Base-by-base conservation (phyloP, 2,797 vertebrate species). In the Hoplostethus mediterraneus region DNA sequence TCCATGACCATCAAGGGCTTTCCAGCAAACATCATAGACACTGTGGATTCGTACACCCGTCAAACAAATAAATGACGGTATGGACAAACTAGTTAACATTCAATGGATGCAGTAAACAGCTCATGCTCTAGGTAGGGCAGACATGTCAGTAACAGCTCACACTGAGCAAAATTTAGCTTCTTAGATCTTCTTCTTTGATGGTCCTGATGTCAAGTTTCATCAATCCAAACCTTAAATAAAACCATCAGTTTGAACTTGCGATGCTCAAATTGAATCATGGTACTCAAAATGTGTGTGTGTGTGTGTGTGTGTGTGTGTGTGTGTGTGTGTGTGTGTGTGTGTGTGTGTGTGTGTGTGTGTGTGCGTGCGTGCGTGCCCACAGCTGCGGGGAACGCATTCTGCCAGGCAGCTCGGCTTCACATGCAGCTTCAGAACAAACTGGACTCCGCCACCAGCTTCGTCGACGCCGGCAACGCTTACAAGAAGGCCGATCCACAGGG, bases 371-470 rank as follows among this genome's bases (percentile, higher is more conserved):
- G 9, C 49, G 56, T 56, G 40, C 42, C 82, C 56, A n/a, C 82
- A 99, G 98, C 97, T 77, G 97, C 98, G 42, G 98, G 98, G 40
- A 99, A 95, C 13, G 98, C 98, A 0, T 99, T 99, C 82, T 99
- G 98, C 67, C 98, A 99, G 93, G 98, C 97, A 0, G 98, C 97
- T 84, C 96, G 96, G 79, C 96, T 99, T 77, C 97, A 99, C 86
- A 98, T 99, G 96, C 98, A 99, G 89, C 96, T 99, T 60, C 97
- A 99, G 94, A 99, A 98, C 93, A 99, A 99, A 78, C 96, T 98
- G 21, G 98, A 99, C 88, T 96, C 98, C 0, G 98, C 98, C 70
- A 99, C 97, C 84, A 97, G 97, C 92, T 99, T 98, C 0, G 97
- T 99, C 53, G 98, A 99, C 0, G 98, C 98, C 0, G 98, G 98